Base-by-base conservation (phyloP, 2,113 vertebrate genomes). In the Callorhinus ursinus region DNA sequence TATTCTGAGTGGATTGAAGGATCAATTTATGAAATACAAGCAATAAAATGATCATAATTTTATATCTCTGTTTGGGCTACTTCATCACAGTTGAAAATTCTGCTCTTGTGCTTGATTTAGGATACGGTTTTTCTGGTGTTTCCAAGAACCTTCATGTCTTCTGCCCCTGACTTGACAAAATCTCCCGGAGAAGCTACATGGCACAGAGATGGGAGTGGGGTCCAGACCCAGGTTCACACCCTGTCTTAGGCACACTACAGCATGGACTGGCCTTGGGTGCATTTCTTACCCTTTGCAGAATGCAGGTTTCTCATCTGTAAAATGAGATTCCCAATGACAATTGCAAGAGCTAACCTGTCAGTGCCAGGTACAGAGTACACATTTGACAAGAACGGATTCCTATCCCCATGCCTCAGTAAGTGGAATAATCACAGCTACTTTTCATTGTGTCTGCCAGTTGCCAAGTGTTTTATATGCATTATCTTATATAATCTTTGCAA, bases 281-380 rank as follows among this genome's bases (percentile, higher is more conserved):
- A 7, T 26, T 6, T 14, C 13, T 96, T 46, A 9, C 0, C 2
- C 9, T 76, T 28, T 33, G 14, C 0, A 16, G 10, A 2, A 69
- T 4, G 13, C 13, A 21, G 12, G 1, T 21, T 84, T 81, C 18
- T 42, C 36, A 46, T 22, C 49, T 67, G 13, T 46, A 46, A 10
- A 21, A 42, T 36, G 18, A 80, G 39, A 1, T 28, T 28, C 5
- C 21, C 2, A 14, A 14, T 2, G 7, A 69, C 19, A 46, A 36
- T 6, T 14, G 28, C 4, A 16, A 81, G 36, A 81, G 21, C 3
- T 8, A 11, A 11, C 33, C 12, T 46, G 14, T 24, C 83, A 53
- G 7, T 13, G 3, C 26, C 14, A 13, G 10, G 5, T 6, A 1
- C 3, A 18, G 21, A 28, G 18, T 2, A n/a, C 4, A 8, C 1